phyloP scores from a whole-genome alignment of 1,140 invertebrate genomes.

The Drosophila hydei region DNA sequence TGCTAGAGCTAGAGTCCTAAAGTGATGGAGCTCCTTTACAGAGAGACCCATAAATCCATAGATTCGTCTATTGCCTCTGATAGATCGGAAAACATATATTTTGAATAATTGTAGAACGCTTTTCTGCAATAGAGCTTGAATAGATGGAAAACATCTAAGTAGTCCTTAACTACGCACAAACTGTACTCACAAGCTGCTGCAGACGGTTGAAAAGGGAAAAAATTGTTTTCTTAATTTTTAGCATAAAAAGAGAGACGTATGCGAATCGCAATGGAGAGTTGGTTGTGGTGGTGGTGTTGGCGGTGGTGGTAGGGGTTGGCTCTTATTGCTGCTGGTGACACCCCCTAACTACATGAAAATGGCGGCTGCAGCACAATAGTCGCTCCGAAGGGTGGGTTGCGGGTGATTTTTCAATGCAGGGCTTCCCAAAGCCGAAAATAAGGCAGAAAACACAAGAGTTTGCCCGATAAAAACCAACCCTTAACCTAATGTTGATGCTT shows the following conservation, averaged over 20 bases:
- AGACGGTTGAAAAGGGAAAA: too few species aligned
- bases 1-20: too few species aligned
- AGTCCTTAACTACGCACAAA: too few species aligned
- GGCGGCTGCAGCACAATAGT: background rate
- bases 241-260: background rate
- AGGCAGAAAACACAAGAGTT: slow-evolving; percentile 6
- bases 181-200: too few species aligned
- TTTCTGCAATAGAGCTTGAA: too few species aligned
- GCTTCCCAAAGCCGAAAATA: background rate
- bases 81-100: too few species aligned
- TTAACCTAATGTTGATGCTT: background rate
- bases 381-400: background rate
- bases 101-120: too few species aligned
- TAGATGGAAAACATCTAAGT: too few species aligned
- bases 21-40: too few species aligned
- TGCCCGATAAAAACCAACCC: background rate
- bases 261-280: background rate
- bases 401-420: background rate
- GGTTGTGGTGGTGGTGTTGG: background rate
- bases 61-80: too few species aligned
- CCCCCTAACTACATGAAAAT: slow-evolving; percentile 4
- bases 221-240: too few species aligned
- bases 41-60: too few species aligned
- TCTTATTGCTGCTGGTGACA: background rate
- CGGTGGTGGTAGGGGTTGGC: slow-evolving; percentile 1